phyloP scores from a whole-genome alignment of 2,888 invertebrate genomes.

The Pristionchus arcanus region DNA sequence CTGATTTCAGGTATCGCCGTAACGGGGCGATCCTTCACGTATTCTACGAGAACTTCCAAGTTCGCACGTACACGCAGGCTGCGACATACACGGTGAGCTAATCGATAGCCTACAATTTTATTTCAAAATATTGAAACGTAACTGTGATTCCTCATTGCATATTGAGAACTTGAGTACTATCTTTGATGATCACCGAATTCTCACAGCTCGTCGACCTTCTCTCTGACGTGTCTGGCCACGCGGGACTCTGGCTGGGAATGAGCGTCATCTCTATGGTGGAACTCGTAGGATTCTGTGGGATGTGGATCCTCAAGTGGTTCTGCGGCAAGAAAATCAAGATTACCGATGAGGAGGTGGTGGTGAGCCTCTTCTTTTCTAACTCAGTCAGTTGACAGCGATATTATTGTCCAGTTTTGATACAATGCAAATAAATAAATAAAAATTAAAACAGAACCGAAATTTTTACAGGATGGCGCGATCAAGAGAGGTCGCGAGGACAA shows the following conservation, averaged over 20 bases:
- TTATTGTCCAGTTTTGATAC: no score
- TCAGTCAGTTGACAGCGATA: no score
- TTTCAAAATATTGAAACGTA: background rate
- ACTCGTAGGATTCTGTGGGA: background rate
- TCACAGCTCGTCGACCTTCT: conserved; percentile 5
- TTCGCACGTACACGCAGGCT: background rate
- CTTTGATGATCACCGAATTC: background rate
- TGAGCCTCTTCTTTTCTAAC: background rate
- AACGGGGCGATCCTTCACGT: background rate
- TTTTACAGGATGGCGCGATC: background rate
- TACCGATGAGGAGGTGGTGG: background rate
- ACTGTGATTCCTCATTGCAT: background rate
- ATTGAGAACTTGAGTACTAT: background rate
- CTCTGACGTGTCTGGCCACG: conserved; percentile 21
- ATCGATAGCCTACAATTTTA: no score
- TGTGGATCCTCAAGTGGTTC: background rate
- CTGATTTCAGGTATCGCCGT: background rate
- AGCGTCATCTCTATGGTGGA: background rate
- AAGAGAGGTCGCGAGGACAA: background rate
- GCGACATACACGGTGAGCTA: background rate
- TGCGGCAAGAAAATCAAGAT: background rate
- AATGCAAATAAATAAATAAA: no score
- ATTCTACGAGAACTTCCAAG: background rate
- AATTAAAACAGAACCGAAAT: background rate
- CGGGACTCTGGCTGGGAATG: conserved; percentile 32